Percentiles rank a stretch among this genome's conserved stretches.
phyloP scores from a whole-genome alignment of 2,797 vertebrate genomes.

The Pteronotus mesoamericanus region DNA sequence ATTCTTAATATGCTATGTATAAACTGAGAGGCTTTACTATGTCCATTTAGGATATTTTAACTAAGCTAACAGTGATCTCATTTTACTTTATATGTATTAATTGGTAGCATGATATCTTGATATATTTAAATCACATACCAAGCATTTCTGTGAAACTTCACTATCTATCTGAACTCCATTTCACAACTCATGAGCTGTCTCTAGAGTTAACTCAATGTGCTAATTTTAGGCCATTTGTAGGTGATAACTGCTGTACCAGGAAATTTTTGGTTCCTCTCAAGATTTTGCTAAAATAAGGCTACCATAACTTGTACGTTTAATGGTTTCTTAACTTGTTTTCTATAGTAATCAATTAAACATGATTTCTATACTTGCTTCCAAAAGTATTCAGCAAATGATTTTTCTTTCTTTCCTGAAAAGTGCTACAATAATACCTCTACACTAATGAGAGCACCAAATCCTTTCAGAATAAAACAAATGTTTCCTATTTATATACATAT shows the following conservation, averaged over 20 bases:
- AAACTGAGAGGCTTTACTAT: neutral
- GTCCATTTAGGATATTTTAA: constrained; percentile 12
- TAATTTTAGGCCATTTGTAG: constrained; percentile 53
- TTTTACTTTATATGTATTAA: neutral
- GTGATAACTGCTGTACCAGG: constrained; percentile 53
- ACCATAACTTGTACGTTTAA: constrained; percentile 5
- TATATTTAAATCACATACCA: constrained; percentile 23
- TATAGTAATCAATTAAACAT: no score
- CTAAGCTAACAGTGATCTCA: constrained; percentile 1
- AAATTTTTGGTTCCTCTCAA: constrained; percentile 30
- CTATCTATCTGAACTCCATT: constrained; percentile 5
- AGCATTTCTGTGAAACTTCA: constrained; percentile 19
- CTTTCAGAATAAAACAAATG: neutral
- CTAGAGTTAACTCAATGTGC: constrained; percentile 46
- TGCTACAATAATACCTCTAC: neutral
- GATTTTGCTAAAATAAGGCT: constrained; percentile 35
- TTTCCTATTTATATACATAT: neutral
- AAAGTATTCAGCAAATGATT: neutral
- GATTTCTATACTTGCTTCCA: neutral
- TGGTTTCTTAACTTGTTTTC: no score
- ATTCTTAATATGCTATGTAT: constrained; percentile 11
- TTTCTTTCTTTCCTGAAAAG: neutral
- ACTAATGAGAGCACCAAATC: neutral
- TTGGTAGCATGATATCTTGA: neutral
- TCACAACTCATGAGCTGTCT: constrained; percentile 54